These are phyloP conservation scores for Trichonephila clavata DNA, from an alignment of 1,140 invertebrate genomes.

Conservation along the genomic window DNA sequence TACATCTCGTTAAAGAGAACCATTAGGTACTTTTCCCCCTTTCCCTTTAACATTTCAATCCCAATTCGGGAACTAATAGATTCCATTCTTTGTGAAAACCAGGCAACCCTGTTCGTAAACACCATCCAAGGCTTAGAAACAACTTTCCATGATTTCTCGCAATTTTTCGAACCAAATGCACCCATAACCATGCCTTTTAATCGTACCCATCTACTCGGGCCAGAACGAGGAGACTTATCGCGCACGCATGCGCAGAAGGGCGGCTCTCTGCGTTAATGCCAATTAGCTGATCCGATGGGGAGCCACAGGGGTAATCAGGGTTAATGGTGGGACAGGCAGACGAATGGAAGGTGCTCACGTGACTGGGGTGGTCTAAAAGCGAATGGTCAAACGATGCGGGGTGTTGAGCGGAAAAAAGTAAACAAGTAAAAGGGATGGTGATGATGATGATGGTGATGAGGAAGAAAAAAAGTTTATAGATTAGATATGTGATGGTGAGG, in stretches of 20 bases:
- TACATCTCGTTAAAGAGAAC: too few species aligned
- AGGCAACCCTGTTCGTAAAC: too few species aligned
- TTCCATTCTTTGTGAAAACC: too few species aligned
- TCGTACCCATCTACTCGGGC: conserved; percentile 13
- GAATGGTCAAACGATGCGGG: conserved; percentile 34
- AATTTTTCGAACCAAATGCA: conserved; percentile 2
- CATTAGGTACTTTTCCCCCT: background rate
- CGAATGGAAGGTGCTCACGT: conserved; percentile 39
- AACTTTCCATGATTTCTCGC: background rate
- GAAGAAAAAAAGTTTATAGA: background rate
- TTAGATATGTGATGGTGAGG: background rate
- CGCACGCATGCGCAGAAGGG: conserved; percentile 27
- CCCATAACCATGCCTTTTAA: conserved; percentile 53
- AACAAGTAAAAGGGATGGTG: background rate
- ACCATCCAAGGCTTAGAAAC: too few species aligned
- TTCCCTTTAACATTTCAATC: background rate
- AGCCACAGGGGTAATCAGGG: conserved; percentile 53
- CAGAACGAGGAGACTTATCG: background rate
- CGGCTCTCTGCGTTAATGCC: conserved; percentile 57
- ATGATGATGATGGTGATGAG: background rate
- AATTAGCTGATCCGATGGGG: conserved; percentile 68
- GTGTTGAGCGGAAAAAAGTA: conserved; percentile 20
- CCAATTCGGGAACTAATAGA: too few species aligned
- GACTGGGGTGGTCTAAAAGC: conserved; percentile 19
- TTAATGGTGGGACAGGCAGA: conserved; percentile 53